Evolutionary conservation across 2,888 invertebrate genomes (phyloP).

Genomic region (Pachycephus smyrnensis): DNA sequence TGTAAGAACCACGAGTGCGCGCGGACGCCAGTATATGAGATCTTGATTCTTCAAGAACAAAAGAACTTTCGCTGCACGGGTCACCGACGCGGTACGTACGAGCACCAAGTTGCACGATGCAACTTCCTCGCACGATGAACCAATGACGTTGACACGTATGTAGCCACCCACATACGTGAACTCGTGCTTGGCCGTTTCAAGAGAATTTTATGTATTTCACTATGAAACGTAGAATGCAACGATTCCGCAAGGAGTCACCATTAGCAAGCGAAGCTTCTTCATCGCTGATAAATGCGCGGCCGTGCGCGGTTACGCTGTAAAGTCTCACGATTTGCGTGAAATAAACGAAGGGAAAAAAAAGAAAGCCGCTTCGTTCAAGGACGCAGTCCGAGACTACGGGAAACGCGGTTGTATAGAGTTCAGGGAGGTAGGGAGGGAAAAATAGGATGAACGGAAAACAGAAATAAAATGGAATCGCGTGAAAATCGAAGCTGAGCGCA

Average conservation of each 20-base stretch:
- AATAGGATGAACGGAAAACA: not conserved
- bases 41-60: constrained; percentile 54
- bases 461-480: not conserved
- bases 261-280: not conserved
- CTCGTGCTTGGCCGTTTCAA: not conserved
- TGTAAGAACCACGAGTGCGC: not conserved
- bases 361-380: not conserved
- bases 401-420: not conserved
- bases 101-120: not conserved
- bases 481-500: not conserved
- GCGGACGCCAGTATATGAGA: constrained; percentile 45
- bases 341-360: not conserved
- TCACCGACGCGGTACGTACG: constrained; percentile 43
- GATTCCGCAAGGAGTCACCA: not conserved
- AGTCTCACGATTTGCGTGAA: not conserved
- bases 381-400: not conserved
- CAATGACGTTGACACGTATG: not conserved
- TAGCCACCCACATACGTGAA: not conserved
- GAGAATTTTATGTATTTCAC: not conserved
- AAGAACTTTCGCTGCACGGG: constrained; percentile 59
- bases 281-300: not conserved
- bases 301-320: not conserved
- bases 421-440: not conserved
- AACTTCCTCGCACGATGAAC: not conserved
- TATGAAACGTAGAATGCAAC: not conserved